phyloP scores from a whole-genome alignment of 35 echinoderm and acorn worm species.

The Strongylocentrotus purpuratus region DNA sequence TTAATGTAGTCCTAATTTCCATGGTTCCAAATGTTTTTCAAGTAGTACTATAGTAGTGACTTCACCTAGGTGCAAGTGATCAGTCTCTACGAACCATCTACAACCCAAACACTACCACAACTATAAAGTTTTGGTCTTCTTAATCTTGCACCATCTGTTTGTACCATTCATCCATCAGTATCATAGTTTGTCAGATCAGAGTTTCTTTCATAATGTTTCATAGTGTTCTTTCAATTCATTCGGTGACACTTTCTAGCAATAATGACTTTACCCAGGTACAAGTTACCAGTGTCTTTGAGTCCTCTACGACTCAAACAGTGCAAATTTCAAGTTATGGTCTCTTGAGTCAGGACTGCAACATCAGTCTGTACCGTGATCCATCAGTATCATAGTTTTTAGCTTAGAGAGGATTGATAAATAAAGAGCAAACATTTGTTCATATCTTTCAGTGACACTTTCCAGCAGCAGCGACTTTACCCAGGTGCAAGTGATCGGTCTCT shows the following conservation, averaged over 20 bases:
- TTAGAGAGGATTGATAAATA: not conserved
- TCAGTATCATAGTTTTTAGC: conserved; percentile 29
- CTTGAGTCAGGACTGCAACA: not conserved
- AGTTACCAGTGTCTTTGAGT: conserved; percentile 59
- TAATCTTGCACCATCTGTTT: conserved; percentile 40
- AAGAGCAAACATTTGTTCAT: not conserved
- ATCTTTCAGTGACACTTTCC: conserved; percentile 59
- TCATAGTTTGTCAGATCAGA: conserved; percentile 25
- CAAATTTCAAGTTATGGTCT: not conserved
- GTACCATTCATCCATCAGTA: conserved; percentile 62
- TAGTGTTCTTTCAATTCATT: too few relatives aligned
- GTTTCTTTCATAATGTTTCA: too few relatives aligned
- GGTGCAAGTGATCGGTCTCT: conserved; percentile 60
- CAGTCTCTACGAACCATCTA: conserved; percentile 34
- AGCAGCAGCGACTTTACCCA: conserved; percentile 60
- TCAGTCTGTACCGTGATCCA: conserved; percentile 66
- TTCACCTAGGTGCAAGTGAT: conserved; percentile 61
- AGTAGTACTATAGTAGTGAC: too few relatives aligned
- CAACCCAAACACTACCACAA: not conserved
- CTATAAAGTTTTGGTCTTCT: not conserved
- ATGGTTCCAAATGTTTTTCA: too few relatives aligned
- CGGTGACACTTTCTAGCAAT: conserved; percentile 24
- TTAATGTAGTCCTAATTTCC: too few relatives aligned
- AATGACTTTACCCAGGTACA: conserved; percentile 57
- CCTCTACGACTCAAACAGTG: not conserved